A percentile compares a stretch with the other conserved stretches of the same genome.
Conservation (phyloP, 2,888 invertebrate species). For the Phoenoteleia sp. region DNA sequence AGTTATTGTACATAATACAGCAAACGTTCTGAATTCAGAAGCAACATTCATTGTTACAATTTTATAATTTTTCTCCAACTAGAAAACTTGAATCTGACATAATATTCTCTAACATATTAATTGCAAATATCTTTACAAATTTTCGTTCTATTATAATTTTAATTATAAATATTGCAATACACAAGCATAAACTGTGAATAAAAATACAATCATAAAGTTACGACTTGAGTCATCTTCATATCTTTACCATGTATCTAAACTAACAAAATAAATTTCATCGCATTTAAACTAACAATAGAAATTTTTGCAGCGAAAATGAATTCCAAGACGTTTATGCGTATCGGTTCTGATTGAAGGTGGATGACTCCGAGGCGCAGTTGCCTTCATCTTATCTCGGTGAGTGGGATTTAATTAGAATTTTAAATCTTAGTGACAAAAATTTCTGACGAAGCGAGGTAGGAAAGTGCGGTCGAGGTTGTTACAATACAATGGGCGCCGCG, state of each 20-base stretch:
- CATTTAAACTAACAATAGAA: not conserved
- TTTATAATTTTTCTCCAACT: too few relatives aligned
- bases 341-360: conserved; percentile 1
- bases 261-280: not conserved
- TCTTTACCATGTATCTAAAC: not conserved
- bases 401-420: conserved; percentile 60
- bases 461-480: conserved; percentile 4
- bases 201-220: not conserved
- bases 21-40: too few relatives aligned
- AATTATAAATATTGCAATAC: too few relatives aligned
- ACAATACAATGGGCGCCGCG: conserved; percentile 49
- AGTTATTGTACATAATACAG: too few relatives aligned
- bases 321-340: not conserved
- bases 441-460: not conserved
- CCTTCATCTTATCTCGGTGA: conserved; percentile 1
- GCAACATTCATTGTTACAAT: too few relatives aligned
- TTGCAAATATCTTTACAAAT: too few relatives aligned
- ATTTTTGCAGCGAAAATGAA: not conserved
- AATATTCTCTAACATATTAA: too few relatives aligned
- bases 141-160: too few relatives aligned
- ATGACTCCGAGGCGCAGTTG: not conserved
- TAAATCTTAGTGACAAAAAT: conserved; percentile 51
- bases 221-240: not conserved
- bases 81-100: too few relatives aligned
- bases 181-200: not conserved